phyloP scores from a whole-genome alignment of 2,113 vertebrate species.

The Sturnira hondurensis region DNA sequence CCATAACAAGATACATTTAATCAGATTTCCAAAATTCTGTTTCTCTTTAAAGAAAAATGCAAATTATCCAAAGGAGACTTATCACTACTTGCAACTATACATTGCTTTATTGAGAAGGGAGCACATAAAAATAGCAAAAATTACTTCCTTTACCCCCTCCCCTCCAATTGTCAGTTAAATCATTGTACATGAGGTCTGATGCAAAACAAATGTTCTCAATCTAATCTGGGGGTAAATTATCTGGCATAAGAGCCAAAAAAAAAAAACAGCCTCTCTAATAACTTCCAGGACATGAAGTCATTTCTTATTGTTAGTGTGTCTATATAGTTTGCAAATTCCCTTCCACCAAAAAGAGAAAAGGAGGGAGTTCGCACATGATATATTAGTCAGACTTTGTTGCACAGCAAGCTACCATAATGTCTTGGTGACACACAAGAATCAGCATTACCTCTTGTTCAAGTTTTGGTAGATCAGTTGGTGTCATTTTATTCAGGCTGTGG shows the following conservation, averaged over 20 bases:
- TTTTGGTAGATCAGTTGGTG: constrained; percentile 31
- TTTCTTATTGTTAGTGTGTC: constrained; percentile 49
- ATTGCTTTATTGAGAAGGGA: constrained; percentile 49
- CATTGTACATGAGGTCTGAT: neutral
- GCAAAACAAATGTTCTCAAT: constrained; percentile 42
- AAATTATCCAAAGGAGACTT: constrained; percentile 52
- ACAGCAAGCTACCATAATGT: neutral
- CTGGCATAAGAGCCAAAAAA: constrained; percentile 16
- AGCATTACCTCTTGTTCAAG: constrained; percentile 13
- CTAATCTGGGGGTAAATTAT: neutral
- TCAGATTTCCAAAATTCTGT: neutral
- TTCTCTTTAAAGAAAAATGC: constrained; percentile 44
- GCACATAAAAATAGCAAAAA: constrained; percentile 16
- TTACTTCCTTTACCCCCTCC: constrained; percentile 16
- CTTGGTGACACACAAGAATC: neutral
- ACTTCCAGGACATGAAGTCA: constrained; percentile 54
- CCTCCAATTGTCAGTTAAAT: constrained; percentile 36
- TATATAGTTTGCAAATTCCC: constrained; percentile 59
- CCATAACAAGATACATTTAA: constrained; percentile 40
- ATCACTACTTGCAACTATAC: neutral
- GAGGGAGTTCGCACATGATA: neutral
- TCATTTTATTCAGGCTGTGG: neutral
- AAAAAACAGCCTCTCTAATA: constrained; percentile 51
- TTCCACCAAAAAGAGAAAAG: constrained; percentile 48
- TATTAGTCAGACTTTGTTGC: neutral